phyloP scores from a whole-genome alignment of 2,888 invertebrate species.

The Mythimna albipuncta region DNA sequence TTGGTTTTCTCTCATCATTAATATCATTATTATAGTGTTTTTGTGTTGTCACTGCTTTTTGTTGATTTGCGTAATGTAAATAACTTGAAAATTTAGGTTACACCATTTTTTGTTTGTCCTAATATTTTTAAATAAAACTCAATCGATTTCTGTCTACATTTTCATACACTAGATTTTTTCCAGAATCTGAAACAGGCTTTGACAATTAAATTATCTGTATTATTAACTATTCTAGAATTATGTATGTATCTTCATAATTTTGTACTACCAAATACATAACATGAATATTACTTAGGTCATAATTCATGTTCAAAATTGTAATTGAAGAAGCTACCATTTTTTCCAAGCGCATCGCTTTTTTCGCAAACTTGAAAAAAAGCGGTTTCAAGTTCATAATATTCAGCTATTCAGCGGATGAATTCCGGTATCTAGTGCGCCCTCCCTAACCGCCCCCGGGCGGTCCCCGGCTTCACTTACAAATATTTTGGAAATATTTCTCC shows the following conservation, averaged over 20 bases:
- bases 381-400: conserved; percentile 69
- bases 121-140: too few relatives aligned
- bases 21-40: conserved; percentile 21
- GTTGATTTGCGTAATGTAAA: not conserved
- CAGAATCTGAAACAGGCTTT: too few relatives aligned
- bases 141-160: too few relatives aligned
- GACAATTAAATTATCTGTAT: too few relatives aligned
- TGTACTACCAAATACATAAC: not conserved
- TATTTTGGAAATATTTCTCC: conserved; percentile 91
- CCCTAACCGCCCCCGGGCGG: conserved; percentile 77
- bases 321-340: not conserved
- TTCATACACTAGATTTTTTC: too few relatives aligned
- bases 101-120: too few relatives aligned
- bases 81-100: too few relatives aligned
- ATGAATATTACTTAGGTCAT: not conserved
- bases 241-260: too few relatives aligned
- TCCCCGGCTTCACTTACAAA: conserved; percentile 85
- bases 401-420: conserved; percentile 66
- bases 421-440: conserved; percentile 66
- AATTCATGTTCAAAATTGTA: not conserved
- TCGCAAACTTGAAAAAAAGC: conserved; percentile 54
- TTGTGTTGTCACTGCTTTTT: conserved; percentile 23
- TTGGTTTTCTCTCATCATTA: conserved; percentile 46
- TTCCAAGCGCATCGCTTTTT: conserved; percentile 25
- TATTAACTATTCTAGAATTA: too few relatives aligned